Evolutionary conservation across 2,797 vertebrate genomes (phyloP).

Genomic region (Phrynocephalus guinanensis): DNA sequence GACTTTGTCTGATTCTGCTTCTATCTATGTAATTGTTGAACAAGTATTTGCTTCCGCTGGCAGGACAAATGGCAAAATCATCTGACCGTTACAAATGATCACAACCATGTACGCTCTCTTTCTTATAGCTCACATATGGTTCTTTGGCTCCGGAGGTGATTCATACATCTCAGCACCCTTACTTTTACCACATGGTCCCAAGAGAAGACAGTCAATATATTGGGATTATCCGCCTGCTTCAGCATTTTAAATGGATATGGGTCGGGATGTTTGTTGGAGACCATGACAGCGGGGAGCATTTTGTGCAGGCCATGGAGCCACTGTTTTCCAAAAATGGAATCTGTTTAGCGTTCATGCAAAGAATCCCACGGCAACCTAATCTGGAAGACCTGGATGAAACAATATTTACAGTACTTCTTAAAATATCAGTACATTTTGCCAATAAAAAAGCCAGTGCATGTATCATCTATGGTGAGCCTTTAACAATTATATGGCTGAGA

Average conservation of each 20-base stretch:
- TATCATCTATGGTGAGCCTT: neutral
- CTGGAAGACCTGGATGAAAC: accelerated
- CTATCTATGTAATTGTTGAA: no score
- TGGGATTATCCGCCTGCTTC: neutral
- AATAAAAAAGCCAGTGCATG: neutral
- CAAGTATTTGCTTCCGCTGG: no score
- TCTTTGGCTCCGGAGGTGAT: neutral
- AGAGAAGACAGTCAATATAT: neutral
- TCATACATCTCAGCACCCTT: neutral
- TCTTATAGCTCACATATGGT: neutral
- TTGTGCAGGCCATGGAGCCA: neutral
- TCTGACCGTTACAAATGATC: no score
- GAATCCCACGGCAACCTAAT: neutral
- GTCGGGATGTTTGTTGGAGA: neutral
- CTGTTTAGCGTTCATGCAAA: neutral
- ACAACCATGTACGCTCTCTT: no score
- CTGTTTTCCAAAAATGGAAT: neutral
- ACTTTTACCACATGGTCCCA: neutral
- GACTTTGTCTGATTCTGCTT: no score
- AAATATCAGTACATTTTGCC: neutral
- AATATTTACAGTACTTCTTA: neutral
- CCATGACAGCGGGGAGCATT: neutral
- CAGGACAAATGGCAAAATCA: no score
- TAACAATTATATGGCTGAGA: neutral
- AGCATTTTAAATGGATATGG: neutral